Percentiles rank a stretch among this genome's conserved stretches.
Evolutionary conservation across 2,113 vertebrate species (phyloP).

Genomic region (Arenaria interpres): DNA sequence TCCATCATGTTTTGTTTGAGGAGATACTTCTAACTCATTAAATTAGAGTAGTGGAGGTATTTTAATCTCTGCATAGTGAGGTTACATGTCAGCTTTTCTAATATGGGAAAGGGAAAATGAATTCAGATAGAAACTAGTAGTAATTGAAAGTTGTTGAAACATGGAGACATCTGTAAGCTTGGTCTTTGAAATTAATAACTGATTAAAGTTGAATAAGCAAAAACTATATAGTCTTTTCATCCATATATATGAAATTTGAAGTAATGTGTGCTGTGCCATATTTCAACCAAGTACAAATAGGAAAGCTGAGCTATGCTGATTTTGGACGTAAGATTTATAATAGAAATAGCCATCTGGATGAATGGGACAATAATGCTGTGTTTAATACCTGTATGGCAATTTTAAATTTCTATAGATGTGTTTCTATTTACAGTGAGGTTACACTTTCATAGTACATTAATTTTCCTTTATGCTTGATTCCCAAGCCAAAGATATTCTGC

Average conservation of each 20-base stretch:
- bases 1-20: neutral
- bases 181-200: neutral
- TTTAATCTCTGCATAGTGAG: neutral
- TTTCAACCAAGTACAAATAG: neutral
- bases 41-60: neutral
- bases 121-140: neutral
- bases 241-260: neutral
- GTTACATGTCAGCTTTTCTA: neutral
- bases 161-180: neutral
- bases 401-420: neutral
- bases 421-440: neutral
- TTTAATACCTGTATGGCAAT: slow-evolving; percentile 20
- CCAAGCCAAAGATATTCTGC: neutral
- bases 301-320: neutral
- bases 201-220: neutral
- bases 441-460: neutral
- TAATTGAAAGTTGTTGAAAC: neutral
- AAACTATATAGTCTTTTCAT: neutral
- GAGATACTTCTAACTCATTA: neutral
- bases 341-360: neutral
- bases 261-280: neutral
- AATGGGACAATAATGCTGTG: neutral
- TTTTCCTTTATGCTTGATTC: neutral
- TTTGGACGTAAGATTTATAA: neutral
- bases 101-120: neutral